A percentile compares a stretch with the other conserved stretches of the same genome.
phyloP scores from a whole-genome alignment of 2,888 invertebrate species.

The Drepanosiphum platanoidis region DNA sequence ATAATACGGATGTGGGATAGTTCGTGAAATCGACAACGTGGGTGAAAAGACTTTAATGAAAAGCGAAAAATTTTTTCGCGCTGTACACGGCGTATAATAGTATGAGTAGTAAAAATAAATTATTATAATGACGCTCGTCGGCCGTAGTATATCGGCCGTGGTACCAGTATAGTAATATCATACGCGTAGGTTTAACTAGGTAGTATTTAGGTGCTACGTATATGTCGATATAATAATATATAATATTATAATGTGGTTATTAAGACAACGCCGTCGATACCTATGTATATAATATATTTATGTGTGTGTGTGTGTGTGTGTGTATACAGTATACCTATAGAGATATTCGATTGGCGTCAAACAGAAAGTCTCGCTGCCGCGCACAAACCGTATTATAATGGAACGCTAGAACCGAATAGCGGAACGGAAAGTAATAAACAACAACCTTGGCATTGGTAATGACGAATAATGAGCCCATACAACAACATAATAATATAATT shows the following conservation, averaged over 20 bases:
- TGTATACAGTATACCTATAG: too few species aligned
- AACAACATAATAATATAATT: background rate
- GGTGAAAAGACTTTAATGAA: background rate
- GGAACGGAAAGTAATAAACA: background rate
- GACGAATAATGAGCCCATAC: constrained; percentile 16
- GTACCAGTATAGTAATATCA: background rate
- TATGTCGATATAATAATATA: background rate
- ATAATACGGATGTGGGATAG: too few species aligned
- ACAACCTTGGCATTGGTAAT: constrained; percentile 48
- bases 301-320: too few species aligned
- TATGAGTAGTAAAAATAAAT: background rate
- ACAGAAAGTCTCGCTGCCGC: constrained; percentile 15
- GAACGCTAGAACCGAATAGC: background rate
- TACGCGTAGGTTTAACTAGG: background rate
- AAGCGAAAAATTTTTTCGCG: background rate
- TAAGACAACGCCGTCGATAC: background rate
- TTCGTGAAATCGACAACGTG: background rate
- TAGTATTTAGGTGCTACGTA: background rate
- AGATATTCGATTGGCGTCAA: background rate
- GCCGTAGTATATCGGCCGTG: background rate
- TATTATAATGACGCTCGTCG: background rate
- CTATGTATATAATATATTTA: too few species aligned
- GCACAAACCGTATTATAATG: background rate
- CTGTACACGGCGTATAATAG: background rate
- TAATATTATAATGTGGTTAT: background rate